Percentiles rank a stretch among this genome's conserved stretches.
phyloP scores from a whole-genome alignment of 1,140 invertebrate species.

The Dolichoris vasculosae region DNA sequence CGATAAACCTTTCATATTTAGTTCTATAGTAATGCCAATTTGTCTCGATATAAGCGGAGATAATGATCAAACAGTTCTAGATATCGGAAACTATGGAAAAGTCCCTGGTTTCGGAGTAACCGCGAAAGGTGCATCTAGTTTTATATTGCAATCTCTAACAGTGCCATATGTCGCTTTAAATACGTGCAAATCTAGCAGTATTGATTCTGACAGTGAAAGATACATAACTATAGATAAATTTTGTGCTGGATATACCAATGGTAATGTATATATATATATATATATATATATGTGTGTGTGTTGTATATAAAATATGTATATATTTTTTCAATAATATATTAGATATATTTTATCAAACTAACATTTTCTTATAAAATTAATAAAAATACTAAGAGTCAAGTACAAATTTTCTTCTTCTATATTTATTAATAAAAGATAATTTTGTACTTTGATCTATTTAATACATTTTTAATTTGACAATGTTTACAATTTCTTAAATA shows the following conservation, averaged over 20 bases:
- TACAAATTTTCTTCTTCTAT: no score
- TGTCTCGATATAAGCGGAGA: conserved; percentile 64
- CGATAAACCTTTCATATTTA: conserved; percentile 60
- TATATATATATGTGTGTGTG: no score
- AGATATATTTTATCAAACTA: no score
- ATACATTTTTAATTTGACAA: no score
- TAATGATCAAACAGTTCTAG: conserved; percentile 54
- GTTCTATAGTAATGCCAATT: conserved; percentile 60
- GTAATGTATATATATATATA: conserved; percentile 61
- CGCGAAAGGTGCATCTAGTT: conserved; percentile 57
- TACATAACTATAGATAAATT: conserved; percentile 69
- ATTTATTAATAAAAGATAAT: no score
- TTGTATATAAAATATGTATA: no score
- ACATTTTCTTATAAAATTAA: no score
- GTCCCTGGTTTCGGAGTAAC: conserved; percentile 71
- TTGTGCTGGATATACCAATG: conserved; percentile 70
- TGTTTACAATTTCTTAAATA: no score
- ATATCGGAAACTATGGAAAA: conserved; percentile 61
- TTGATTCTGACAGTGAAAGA: conserved; percentile 50
- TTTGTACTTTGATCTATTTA: no score
- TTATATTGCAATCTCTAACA: conserved; percentile 62
- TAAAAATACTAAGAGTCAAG: no score
- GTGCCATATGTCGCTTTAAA: conserved; percentile 63
- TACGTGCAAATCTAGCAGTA: conserved; percentile 58
- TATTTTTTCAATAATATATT: no score